Evolutionary conservation across 1,140 invertebrate genomes (phyloP).

Genomic region (Hirudo medicinalis): DNA sequence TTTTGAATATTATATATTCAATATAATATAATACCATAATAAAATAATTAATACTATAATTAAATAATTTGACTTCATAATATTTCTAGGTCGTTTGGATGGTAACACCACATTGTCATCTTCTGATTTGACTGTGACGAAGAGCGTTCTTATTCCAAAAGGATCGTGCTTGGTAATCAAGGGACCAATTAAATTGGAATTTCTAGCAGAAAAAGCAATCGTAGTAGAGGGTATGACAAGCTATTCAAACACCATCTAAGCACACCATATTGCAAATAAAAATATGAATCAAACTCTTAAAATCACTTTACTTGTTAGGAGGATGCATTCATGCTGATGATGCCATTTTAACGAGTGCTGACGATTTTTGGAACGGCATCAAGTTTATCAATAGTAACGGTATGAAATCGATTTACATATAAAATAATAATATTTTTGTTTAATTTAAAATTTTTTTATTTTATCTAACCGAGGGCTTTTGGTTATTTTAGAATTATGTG

Average conservation of each 20-base stretch:
- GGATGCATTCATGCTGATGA: background rate
- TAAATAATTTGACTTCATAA: background rate
- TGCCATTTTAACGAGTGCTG: background rate
- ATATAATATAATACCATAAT: too few relatives aligned
- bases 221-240: background rate
- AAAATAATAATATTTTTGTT: too few relatives aligned
- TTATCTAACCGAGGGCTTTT: too few relatives aligned
- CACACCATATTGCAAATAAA: too few relatives aligned
- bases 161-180: background rate
- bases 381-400: background rate
- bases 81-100: background rate
- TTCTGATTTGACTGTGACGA: background rate
- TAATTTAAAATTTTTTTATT: too few relatives aligned
- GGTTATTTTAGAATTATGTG: too few relatives aligned
- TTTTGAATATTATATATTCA: too few relatives aligned
- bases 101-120: background rate
- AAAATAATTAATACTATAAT: background rate
- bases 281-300: too few relatives aligned
- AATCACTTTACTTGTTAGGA: background rate
- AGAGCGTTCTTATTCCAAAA: background rate
- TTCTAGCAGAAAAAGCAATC: background rate
- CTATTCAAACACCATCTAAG: too few relatives aligned
- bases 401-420: background rate
- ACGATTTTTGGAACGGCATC: background rate
- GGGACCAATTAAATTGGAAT: background rate